Evolutionary conservation across 2,888 invertebrate species (phyloP).

Genomic region (Calephelis perditalis): DNA sequence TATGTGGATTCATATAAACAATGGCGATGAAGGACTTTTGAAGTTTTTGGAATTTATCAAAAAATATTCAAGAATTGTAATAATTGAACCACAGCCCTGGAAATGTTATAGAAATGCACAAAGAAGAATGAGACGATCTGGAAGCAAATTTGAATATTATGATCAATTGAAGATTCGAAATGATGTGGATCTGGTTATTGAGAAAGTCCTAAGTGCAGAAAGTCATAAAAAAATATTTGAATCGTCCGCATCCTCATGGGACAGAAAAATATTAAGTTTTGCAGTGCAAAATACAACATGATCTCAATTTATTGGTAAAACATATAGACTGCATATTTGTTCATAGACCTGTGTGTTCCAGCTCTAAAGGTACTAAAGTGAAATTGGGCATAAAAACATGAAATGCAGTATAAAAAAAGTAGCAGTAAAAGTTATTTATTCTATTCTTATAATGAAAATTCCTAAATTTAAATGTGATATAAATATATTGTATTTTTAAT

Average conservation of each 20-base stretch:
- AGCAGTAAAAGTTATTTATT: constrained; percentile 15
- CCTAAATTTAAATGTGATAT: neutral
- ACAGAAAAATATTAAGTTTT: constrained; percentile 82
- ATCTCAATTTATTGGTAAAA: too few species aligned
- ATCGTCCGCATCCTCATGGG: constrained; percentile 82
- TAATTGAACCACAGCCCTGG: constrained; percentile 92
- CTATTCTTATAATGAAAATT: neutral
- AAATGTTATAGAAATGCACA: constrained; percentile 88
- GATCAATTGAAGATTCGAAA: constrained; percentile 78
- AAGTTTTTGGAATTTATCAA: constrained; percentile 80
- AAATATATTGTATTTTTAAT: constrained; percentile 3
- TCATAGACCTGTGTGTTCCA: too few species aligned
- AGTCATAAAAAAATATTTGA: constrained; percentile 75
- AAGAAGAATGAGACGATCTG: constrained; percentile 82
- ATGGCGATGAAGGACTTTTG: constrained; percentile 85
- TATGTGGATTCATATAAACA: constrained; percentile 94
- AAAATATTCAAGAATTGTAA: constrained; percentile 71
- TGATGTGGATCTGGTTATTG: constrained; percentile 80
- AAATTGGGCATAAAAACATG: too few species aligned
- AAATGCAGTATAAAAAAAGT: neutral
- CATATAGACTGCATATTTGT: too few species aligned
- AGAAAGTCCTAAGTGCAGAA: constrained; percentile 51
- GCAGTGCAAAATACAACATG: constrained; percentile 35
- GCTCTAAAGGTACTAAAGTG: too few species aligned
- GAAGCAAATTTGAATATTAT: constrained; percentile 79